phyloP scores from a whole-genome alignment of 2,888 invertebrate species.

The Meloe dianella region DNA sequence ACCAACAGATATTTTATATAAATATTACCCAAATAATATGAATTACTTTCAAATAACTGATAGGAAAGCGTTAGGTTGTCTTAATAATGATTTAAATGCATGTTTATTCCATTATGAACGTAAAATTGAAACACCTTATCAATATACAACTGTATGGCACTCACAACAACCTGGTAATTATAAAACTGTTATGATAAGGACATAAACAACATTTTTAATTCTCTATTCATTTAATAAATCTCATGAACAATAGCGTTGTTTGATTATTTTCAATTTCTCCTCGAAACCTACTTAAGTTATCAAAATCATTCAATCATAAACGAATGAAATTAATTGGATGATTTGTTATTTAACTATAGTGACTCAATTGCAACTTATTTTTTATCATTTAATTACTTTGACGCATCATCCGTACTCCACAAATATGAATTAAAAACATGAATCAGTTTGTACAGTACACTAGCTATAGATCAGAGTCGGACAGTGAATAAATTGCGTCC shows the following conservation, averaged over 20 bases:
- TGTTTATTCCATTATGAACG: background rate
- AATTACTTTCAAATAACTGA: background rate
- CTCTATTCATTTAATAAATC: background rate
- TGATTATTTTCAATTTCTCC: background rate
- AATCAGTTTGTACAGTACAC: too few relatives aligned
- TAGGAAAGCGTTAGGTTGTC: background rate
- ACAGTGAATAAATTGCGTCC: too few relatives aligned
- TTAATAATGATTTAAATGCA: background rate
- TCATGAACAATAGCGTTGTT: background rate
- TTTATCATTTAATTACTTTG: too few relatives aligned
- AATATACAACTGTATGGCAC: background rate
- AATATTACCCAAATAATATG: background rate
- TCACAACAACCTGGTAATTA: constrained; percentile 7
- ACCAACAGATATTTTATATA: background rate
- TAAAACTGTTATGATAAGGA: background rate
- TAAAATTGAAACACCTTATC: background rate
- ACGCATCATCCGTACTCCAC: too few relatives aligned
- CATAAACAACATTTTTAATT: background rate
- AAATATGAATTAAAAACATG: too few relatives aligned
- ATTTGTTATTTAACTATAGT: background rate
- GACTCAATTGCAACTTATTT: too few relatives aligned
- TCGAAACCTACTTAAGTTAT: background rate
- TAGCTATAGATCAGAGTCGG: too few relatives aligned
- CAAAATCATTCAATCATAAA: too few relatives aligned
- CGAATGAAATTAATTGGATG: background rate